Evolutionary conservation across 1,140 invertebrate species (phyloP).

Genomic region (Aplysia californica): DNA sequence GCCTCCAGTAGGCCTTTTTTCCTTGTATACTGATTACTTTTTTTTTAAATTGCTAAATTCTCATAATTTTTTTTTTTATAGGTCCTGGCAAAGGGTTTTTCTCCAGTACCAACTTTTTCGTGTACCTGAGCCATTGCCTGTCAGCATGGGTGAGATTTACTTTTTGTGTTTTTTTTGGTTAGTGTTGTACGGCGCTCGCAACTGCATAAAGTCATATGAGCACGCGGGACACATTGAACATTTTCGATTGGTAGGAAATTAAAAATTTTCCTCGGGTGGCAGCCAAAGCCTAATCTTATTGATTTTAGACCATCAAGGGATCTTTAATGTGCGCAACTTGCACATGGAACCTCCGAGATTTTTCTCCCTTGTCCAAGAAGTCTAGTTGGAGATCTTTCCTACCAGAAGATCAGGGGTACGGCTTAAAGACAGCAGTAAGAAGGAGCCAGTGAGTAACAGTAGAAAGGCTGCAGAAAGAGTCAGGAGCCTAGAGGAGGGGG

Average conservation of each 20-base stretch:
- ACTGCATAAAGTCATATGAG: neutral
- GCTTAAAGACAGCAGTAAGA: no score
- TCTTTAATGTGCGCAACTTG: no score
- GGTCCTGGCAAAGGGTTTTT: neutral
- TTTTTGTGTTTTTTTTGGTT: neutral
- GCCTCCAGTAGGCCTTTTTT: no score
- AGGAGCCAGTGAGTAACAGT: no score
- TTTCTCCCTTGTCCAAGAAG: no score
- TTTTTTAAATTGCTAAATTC: neutral
- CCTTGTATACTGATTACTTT: no score
- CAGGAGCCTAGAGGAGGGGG: no score
- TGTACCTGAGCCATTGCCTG: slow-evolving; percentile 54
- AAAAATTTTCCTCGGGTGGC: neutral
- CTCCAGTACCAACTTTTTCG: slow-evolving; percentile 37
- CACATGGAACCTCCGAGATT: no score
- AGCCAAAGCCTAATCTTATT: neutral
- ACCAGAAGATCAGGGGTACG: no score
- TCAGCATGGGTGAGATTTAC: slow-evolving; percentile 56
- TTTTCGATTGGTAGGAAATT: neutral
- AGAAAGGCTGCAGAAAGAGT: no score
- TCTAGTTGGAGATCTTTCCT: no score
- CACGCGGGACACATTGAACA: no score
- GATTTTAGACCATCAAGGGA: neutral
- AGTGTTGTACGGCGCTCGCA: neutral
- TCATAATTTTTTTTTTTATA: neutral